phyloP scores from a whole-genome alignment of 2,888 invertebrate genomes.

The Eumerus sabulonum region DNA sequence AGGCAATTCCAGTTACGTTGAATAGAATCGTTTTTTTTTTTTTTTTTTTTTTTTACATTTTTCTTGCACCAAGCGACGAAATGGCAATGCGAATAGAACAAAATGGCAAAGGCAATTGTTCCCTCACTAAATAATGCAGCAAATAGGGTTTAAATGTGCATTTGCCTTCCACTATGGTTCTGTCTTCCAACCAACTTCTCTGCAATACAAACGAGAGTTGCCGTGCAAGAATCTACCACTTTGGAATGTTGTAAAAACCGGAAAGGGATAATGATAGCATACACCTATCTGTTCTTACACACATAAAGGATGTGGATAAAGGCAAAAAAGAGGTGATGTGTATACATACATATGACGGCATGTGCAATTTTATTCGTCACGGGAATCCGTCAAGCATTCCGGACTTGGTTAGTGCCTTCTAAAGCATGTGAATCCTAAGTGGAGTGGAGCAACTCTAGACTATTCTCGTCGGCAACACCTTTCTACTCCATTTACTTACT shows the following conservation, averaged over 20 bases:
- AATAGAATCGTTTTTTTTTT: constrained; percentile 14
- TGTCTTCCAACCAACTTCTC: constrained; percentile 36
- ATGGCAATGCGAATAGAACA: neutral
- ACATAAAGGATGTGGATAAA: no score
- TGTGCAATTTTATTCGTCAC: constrained; percentile 47
- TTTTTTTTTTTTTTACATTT: neutral
- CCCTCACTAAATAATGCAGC: constrained; percentile 18
- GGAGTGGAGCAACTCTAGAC: no score
- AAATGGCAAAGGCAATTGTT: neutral
- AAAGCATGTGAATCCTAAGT: no score
- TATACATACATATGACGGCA: neutral
- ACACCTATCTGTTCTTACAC: constrained; percentile 46
- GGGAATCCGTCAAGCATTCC: constrained; percentile 1
- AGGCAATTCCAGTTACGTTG: neutral
- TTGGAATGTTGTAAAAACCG: constrained; percentile 67
- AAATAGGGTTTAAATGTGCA: constrained; percentile 67
- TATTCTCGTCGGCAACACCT: constrained; percentile 27
- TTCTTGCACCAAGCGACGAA: no score
- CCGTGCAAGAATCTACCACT: constrained; percentile 65
- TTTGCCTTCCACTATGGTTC: constrained; percentile 62
- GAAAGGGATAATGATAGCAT: constrained; percentile 68
- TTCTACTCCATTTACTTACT: constrained; percentile 53
- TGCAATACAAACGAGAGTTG: constrained; percentile 59
- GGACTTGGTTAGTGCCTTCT: neutral
- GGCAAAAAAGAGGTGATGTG: constrained; percentile 4